phyloP scores from a whole-genome alignment of 2,797 vertebrate species.

The Coilia nasus region DNA sequence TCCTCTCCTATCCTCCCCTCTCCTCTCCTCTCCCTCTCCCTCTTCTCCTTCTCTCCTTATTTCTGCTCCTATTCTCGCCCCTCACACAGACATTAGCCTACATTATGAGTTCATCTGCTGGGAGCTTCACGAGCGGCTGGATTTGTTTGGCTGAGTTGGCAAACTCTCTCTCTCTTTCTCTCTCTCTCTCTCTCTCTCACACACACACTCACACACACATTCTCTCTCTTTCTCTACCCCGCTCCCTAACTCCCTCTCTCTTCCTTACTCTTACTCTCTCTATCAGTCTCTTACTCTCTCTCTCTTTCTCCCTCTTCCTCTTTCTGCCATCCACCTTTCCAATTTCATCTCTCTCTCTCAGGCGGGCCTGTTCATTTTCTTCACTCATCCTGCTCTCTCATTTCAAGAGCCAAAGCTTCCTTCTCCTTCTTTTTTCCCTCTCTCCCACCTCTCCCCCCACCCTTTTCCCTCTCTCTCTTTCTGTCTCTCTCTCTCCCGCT shows the following conservation, averaged over 20 bases:
- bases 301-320: neutral
- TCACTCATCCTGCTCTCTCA: neutral
- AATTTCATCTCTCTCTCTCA: neutral
- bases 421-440: neutral
- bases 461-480: neutral
- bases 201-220: neutral
- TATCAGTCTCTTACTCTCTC: too few relatives aligned
- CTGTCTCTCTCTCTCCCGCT: conserved; percentile 25
- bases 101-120: conserved; percentile 53
- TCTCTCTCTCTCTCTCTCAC: neutral
- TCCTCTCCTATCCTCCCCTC: neutral
- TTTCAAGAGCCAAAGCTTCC: neutral
- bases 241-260: neutral
- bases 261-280: neutral
- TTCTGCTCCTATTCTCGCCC: too few relatives aligned
- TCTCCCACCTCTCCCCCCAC: neutral
- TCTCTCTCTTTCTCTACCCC: neutral
- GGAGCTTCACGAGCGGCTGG: conserved; percentile 48
- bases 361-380: neutral
- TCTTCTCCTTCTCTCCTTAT: too few relatives aligned
- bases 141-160: conserved; percentile 36
- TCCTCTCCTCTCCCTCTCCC: neutral
- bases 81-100: conserved; percentile 41
- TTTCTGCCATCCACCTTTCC: neutral
- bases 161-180: conserved; percentile 19